Conservation (phyloP, 2,797 vertebrate species). For the Sebastes cheni region DNA sequence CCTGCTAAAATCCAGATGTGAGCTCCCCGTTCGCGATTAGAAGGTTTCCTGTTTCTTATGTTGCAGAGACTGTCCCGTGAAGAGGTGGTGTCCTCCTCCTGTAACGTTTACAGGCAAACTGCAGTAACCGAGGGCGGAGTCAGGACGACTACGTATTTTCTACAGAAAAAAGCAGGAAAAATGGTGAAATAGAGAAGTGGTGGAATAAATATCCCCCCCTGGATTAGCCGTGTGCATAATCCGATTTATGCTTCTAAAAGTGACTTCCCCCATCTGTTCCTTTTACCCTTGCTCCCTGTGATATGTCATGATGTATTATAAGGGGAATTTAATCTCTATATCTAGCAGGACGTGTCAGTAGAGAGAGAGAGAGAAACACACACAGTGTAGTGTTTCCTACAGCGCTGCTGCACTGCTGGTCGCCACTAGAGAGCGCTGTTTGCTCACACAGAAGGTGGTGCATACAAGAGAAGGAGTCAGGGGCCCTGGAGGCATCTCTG, state of each 20-base stretch:
- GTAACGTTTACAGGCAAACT: slow-evolving; percentile 28
- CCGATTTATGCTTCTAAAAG: background rate
- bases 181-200: background rate
- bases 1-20: background rate
- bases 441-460: background rate
- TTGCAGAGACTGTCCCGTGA: background rate
- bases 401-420: no score
- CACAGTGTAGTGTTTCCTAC: background rate
- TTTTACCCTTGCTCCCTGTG: background rate
- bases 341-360: slow-evolving; percentile 35
- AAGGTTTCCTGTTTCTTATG: background rate
- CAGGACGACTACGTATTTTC: slow-evolving; percentile 17
- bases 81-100: background rate
- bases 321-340: slow-evolving; percentile 43
- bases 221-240: background rate
- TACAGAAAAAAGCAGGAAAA: slow-evolving; percentile 43
- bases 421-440: slow-evolving; percentile 39
- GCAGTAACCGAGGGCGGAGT: slow-evolving; percentile 70
- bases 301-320: background rate
- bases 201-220: background rate
- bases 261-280: no score
- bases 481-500: background rate
- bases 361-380: background rate
- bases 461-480: background rate
- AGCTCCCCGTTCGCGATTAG: background rate